Evolutionary conservation across 1,140 invertebrate genomes (phyloP).

Genomic region (Pseudoatta argentina): DNA sequence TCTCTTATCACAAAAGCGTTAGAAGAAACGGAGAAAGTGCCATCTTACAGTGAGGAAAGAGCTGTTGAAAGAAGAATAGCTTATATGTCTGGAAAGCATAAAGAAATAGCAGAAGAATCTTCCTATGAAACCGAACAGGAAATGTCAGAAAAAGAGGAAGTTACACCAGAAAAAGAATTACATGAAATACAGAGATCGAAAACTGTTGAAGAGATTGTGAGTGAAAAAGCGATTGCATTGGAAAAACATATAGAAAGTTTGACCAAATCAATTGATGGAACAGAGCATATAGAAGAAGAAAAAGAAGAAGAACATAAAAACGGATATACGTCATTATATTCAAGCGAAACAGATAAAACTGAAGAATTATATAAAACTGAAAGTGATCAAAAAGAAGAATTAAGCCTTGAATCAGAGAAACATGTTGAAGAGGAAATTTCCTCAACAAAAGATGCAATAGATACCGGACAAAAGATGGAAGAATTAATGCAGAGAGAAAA

Average conservation of each 20-base stretch:
- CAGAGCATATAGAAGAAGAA: neutral
- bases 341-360: constrained; percentile 3
- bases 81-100: neutral
- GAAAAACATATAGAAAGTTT: neutral
- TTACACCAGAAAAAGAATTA: neutral
- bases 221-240: neutral
- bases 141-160: neutral
- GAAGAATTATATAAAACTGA: constrained; percentile 10
- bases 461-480: neutral
- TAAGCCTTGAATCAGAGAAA: constrained; percentile 12
- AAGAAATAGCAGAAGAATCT: neutral
- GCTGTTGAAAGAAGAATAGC: neutral
- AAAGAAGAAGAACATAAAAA: constrained; percentile 25
- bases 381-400: constrained; percentile 4
- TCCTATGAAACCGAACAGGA: neutral
- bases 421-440: neutral
- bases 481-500: neutral
- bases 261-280: too few species aligned
- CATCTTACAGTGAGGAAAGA: neutral
- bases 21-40: neutral
- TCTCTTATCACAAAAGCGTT: neutral
- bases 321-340: constrained; percentile 17
- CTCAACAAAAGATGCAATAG: neutral
- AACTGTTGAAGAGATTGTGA: neutral
- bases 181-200: neutral